A percentile compares a stretch with the other conserved stretches of the same genome.
Conservation (phyloP, 2,797 vertebrate genomes). For the Gambusia yucatana region DNA sequence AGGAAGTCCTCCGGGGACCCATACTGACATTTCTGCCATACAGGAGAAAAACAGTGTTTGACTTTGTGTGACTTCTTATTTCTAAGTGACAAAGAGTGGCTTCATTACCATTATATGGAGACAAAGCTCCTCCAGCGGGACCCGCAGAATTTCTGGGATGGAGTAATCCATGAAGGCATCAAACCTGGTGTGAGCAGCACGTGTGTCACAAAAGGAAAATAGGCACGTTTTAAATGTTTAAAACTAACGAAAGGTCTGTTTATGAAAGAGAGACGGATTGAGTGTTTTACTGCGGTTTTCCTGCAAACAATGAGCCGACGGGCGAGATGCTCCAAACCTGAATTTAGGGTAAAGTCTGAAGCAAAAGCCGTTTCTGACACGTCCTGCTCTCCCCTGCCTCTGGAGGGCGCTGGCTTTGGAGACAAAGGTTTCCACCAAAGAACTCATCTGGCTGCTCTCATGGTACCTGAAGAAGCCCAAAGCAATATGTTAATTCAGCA, state of each 20-base stretch:
- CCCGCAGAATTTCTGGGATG: constrained; percentile 95
- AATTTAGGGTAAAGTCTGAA: constrained; percentile 93
- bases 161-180: constrained; percentile 93
- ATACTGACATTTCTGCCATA: constrained; percentile 90
- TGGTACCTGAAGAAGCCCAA: constrained; percentile 84
- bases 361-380: constrained; percentile 92
- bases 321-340: constrained; percentile 76
- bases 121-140: constrained; percentile 96
- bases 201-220: not conserved
- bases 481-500: not conserved
- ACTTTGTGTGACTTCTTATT: not conserved
- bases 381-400: constrained; percentile 95
- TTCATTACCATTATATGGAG: constrained; percentile 94
- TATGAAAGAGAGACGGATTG: not conserved
- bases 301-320: not conserved
- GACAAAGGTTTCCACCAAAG: constrained; percentile 94
- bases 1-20: constrained; percentile 96
- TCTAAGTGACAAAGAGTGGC: not conserved
- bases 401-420: constrained; percentile 98
- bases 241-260: not conserved
- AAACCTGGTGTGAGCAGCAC: constrained; percentile 80
- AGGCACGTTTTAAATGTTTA: not conserved
- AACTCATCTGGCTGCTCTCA: constrained; percentile 99
- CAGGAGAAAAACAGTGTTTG: not conserved
- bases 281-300: constrained; percentile 5